Percentiles rank a stretch among this genome's conserved stretches.
These are phyloP conservation scores for Hippocampus comes DNA, from an alignment of 2,113 vertebrate genomes.

Conservation along the genomic window DNA sequence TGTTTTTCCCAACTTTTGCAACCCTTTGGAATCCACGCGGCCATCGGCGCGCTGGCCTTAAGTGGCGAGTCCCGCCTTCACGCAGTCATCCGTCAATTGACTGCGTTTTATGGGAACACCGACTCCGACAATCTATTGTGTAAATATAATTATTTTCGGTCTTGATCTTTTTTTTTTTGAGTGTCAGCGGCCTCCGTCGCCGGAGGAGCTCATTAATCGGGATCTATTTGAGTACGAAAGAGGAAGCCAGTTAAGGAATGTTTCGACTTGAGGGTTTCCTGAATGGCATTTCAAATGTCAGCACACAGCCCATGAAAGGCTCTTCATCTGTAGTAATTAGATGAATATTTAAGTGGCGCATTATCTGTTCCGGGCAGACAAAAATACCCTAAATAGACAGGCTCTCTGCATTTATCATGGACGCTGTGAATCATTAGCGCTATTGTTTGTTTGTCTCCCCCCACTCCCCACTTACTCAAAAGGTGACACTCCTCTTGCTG, in stretches of 20 bases:
- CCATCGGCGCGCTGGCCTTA: background rate
- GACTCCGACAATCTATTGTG: background rate
- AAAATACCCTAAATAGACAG: constrained; percentile 47
- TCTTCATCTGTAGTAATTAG: constrained; percentile 59
- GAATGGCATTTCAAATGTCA: constrained; percentile 67
- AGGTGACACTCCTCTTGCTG: constrained; percentile 49
- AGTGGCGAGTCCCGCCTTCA: background rate
- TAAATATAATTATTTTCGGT: background rate
- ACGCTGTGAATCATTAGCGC: constrained; percentile 53
- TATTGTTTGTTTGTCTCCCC: constrained; percentile 45
- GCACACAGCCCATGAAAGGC: constrained; percentile 40
- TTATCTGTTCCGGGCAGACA: constrained; percentile 58
- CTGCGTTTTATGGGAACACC: background rate
- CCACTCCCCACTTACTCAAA: constrained; percentile 17
- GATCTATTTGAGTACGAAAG: constrained; percentile 42
- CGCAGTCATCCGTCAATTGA: background rate
- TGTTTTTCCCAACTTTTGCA: background rate
- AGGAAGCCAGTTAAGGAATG: constrained; percentile 30
- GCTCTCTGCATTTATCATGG: constrained; percentile 39
- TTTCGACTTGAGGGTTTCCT: constrained; percentile 49
- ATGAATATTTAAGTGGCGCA: constrained; percentile 66
- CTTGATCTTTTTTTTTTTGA: background rate
- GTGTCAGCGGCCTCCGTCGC: background rate
- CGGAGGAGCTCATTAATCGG: constrained; percentile 27
- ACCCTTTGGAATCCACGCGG: background rate